Evolutionary conservation across 2,888 invertebrate genomes (phyloP), one percentile per base, ranked within the genome.

Genomic region (Cryptocheilus praepositus): DNA sequence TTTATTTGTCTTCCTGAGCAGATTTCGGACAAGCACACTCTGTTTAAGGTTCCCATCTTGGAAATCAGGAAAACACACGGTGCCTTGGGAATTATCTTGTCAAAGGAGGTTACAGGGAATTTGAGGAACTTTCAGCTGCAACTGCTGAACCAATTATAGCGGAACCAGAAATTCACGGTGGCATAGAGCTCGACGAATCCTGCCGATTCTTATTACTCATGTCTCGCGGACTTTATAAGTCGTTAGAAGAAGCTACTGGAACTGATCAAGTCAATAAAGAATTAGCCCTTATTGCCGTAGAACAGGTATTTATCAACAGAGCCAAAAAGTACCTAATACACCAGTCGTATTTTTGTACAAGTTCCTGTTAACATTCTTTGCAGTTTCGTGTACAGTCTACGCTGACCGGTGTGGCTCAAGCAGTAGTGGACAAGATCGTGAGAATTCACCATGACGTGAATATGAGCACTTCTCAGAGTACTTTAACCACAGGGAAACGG

Each of bases 1-100:
- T 7, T n/a, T 18, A 25, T 36, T 16, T 15, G 16, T 36, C 22
- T 36, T 36, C 2, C 2, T 1, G 36, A 11, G 11, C 25, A 7
- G 15, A 22, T 53, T 18, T 21, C 21, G 4, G 13, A 44, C n/a
- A 55, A 53, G 21, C 3, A 43, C 15, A 46, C 52, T 43, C 63
- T 28, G 22, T 71, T 49, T 51, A 85, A 94, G 94, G 92, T 45
- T 92, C 92, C 70, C 91, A 92, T 81, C 89, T 96, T 16, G 95
- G 95, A 53, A 95, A 95, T 84, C 94, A 95, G 87, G 92, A 93
- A 49, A 95, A 94, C 80, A 97, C 97, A 0, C 90, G 97, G 15
- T 96, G 96, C 82, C 90, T 98, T 13, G 97, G 97, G 2, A 96
- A 96, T 89, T 96, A 96, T 85, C 90, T 94, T 46, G 94, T 96